Conservation (phyloP, 2,797 vertebrate genomes). For the Alcedo atthis region DNA sequence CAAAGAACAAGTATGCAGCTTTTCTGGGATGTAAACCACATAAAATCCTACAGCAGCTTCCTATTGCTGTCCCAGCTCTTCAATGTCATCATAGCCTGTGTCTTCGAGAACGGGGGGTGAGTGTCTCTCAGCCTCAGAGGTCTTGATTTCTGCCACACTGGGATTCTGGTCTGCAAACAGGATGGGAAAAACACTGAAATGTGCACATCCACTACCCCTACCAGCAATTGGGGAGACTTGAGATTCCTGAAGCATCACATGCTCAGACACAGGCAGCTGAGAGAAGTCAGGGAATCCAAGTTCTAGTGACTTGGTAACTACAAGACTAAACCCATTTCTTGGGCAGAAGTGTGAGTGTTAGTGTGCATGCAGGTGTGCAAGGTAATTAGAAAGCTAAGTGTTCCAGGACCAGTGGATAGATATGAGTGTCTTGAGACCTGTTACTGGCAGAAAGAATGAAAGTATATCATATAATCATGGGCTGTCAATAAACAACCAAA, state of each 20-base stretch:
- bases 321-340: not conserved
- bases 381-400: not conserved
- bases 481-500: no score
- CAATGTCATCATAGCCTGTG: not conserved
- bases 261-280: not conserved
- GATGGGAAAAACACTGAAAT: not conserved
- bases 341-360: not conserved
- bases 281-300: not conserved
- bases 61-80: not conserved
- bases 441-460: not conserved
- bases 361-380: not conserved
- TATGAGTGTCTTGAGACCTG: not conserved
- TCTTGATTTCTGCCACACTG: not conserved
- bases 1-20: not conserved
- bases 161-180: slow-evolving; percentile 18
- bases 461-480: no score
- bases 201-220: rapidly evolving
- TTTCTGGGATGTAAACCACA: not conserved
- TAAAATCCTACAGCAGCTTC: not conserved
- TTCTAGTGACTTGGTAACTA: not conserved
- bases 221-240: not conserved
- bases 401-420: not conserved
- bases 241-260: not conserved
- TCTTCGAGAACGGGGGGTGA: not conserved
- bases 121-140: not conserved